Evolutionary conservation across 37 sponge, comb jelly and placozoan species (phyloP), one percentile per base, ranked within the genome.

Genomic region (Mnemiopsis leidyi): DNA sequence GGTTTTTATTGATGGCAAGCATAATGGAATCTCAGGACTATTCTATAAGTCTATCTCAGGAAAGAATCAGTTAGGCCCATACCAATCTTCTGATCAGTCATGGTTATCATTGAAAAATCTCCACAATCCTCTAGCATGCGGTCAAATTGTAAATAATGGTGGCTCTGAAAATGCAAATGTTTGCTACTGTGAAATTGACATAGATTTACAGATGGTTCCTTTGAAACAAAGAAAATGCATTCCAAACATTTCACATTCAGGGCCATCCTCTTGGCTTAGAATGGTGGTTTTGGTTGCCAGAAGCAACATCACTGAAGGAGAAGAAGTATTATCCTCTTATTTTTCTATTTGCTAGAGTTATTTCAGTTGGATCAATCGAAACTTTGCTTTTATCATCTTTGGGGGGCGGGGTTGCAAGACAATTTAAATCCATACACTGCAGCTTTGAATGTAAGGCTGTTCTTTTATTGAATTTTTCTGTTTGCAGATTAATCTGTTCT

Each of bases 261-360:
- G 33, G 33, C 79, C 79, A 16, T 31, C 79, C 16, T 20, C 26
- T 16, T 77, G 9, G 36, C 36, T 77, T 1, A 77, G 79, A 32
- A 77, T 77, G 79, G 32, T 77, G 0, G 79, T 77, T 77, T 32
- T 77, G 3, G 32, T 77, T 13, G 32, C 32, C 18, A 77, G 9
- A 13, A 31, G 36, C 9, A 1, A 13, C 1, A 77, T 77, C 33
- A 13, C 36, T 20, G 36, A 77, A 18, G 79, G 18, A 1, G 79
- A 77, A 77, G 79, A 77, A 18, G 33, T 77, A 77, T 34, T 77
- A 3, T 77, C 79, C 16, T 77, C 79, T 34, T 77, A 77, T 32
- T 32, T 77, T 20, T 31, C 79, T 32, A 34, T 77, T 77, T 77
- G 33, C 32, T 77, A 77, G 33, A 5, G 30, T 71, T 71, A 23